A percentile compares a stretch with the other conserved stretches of the same genome.
phyloP scores from a whole-genome alignment of 64 coral and sea anemone species.

The Montipora sp. region DNA sequence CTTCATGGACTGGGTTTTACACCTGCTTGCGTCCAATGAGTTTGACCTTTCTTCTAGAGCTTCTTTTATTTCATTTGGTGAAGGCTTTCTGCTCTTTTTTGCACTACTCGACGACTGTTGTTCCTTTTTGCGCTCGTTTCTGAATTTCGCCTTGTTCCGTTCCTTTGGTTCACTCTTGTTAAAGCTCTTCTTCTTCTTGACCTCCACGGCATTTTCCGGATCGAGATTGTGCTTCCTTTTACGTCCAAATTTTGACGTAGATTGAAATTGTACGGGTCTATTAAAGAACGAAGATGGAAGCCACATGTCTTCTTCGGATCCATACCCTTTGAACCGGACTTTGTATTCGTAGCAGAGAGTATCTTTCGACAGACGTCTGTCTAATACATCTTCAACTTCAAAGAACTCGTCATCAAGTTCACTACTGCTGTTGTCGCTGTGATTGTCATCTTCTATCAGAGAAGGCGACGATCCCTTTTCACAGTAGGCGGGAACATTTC shows the following conservation, averaged over 20 bases:
- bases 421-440: not conserved
- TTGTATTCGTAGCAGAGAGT: not conserved
- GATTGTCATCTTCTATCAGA: not conserved
- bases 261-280: slow-evolving; percentile 1
- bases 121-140: too few relatives aligned
- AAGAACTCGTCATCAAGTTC: slow-evolving; percentile 1
- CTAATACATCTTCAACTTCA: slow-evolving; percentile 9
- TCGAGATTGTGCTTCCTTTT: slow-evolving; percentile 29
- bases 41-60: not conserved
- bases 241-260: not conserved
- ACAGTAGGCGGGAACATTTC: not conserved
- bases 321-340: too few relatives aligned
- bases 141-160: too few relatives aligned
- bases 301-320: slow-evolving; percentile 16
- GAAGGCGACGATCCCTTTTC: slow-evolving; percentile 36
- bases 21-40: too few relatives aligned
- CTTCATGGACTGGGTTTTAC: too few relatives aligned
- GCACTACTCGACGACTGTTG: not conserved
- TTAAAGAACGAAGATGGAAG: slow-evolving; percentile 29
- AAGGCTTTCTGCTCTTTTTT: not conserved
- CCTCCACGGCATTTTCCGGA: not conserved
- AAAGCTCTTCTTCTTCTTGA: not conserved
- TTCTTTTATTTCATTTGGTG: not conserved
- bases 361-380: slow-evolving; percentile 22
- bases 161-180: not conserved